Evolutionary conservation across 2,888 invertebrate genomes (phyloP).

Genomic region (Drosophila cracens): DNA sequence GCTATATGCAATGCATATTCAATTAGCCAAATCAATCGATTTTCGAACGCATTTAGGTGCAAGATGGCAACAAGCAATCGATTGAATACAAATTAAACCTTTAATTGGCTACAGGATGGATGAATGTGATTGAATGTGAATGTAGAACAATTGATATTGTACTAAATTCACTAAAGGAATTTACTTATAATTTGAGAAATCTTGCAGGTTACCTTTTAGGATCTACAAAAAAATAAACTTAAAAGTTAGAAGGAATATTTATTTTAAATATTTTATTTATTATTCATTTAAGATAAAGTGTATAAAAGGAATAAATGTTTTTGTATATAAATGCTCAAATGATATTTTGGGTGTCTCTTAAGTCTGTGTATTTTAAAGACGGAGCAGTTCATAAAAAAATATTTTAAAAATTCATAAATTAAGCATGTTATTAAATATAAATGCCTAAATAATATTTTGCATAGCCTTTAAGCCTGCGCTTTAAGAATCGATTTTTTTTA

Average conservation of each 20-base stretch:
- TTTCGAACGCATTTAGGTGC: constrained; percentile 49
- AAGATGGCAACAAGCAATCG: constrained; percentile 38
- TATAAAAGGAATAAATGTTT: background rate
- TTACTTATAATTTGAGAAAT: rapidly evolving
- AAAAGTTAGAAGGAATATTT: background rate
- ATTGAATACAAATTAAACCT: constrained; percentile 61
- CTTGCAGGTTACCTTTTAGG: background rate
- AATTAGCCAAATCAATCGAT: constrained; percentile 56
- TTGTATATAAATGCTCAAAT: background rate
- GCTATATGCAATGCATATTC: constrained; percentile 66
- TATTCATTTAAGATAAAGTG: background rate
- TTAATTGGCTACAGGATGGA: constrained; percentile 36
- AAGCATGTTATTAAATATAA: background rate
- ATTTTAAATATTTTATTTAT: background rate
- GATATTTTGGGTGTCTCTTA: rapidly evolving
- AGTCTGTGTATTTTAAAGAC: background rate
- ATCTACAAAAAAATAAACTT: background rate
- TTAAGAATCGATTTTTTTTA: too few relatives aligned
- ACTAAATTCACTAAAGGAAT: background rate
- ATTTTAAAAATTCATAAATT: rapidly evolving
- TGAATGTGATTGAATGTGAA: constrained; percentile 24
- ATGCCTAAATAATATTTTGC: background rate
- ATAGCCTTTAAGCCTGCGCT: background rate
- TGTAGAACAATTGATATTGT: constrained; percentile 13
- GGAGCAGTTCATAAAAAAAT: background rate